Evolutionary conservation across 2,888 invertebrate species (phyloP).

Genomic region (Chelonus formosanus): DNA sequence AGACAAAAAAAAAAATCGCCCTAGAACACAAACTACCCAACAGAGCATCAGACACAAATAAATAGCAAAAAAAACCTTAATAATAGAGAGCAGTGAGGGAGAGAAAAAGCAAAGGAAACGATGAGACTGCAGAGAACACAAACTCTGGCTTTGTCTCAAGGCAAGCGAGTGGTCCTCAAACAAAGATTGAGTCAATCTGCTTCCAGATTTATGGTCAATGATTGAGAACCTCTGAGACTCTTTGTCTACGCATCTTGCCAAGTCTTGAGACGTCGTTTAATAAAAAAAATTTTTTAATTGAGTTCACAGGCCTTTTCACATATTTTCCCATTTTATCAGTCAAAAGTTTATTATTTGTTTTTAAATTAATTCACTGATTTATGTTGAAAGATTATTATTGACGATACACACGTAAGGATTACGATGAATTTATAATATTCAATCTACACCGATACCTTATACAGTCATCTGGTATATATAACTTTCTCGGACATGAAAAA

Average conservation of each 20-base stretch:
- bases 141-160: constrained; percentile 60
- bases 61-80: constrained; percentile 62
- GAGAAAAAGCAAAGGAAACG: constrained; percentile 14
- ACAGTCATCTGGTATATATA: too few species aligned
- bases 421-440: too few species aligned
- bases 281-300: neutral
- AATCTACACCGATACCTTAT: too few species aligned
- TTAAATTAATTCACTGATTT: too few species aligned
- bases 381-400: too few species aligned
- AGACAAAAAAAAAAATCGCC: constrained; percentile 35
- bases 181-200: neutral
- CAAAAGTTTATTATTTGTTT: too few species aligned
- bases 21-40: neutral
- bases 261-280: neutral
- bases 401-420: too few species aligned
- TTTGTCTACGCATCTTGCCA: neutral
- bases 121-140: constrained; percentile 39
- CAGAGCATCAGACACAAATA: constrained; percentile 60
- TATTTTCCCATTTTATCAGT: too few species aligned
- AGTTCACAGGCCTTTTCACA: neutral
- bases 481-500: too few species aligned
- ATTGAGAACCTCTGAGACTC: constrained; percentile 18
- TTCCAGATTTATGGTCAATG: neutral
- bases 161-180: constrained; percentile 50
- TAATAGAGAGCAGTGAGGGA: constrained; percentile 59